phyloP scores from a whole-genome alignment of 2,113 vertebrate species.

The Lampris megalopsis region DNA sequence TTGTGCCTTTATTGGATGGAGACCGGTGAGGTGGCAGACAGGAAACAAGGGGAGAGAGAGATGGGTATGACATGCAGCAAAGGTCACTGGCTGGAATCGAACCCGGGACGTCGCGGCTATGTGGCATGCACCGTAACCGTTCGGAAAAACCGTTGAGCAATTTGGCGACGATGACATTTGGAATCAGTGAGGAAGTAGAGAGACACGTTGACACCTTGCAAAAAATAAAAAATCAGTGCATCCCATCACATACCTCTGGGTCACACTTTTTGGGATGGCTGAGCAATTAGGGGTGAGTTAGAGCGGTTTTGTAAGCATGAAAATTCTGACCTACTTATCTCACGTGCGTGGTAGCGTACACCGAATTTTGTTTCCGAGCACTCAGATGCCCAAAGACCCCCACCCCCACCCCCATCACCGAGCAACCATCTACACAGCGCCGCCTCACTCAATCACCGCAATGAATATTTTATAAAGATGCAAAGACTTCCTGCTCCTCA shows the following conservation, averaged over 20 bases:
- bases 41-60: no score
- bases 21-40: no score
- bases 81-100: no score
- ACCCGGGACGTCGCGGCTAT: no score
- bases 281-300: conserved; percentile 22
- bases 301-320: conserved; percentile 33
- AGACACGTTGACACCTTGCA: no score
- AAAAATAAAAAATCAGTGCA: conserved; percentile 12
- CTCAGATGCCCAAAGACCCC: conserved; percentile 69
- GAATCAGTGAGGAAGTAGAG: no score
- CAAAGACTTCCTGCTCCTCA: conserved; percentile 79
- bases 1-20: no score
- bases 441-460: conserved; percentile 70
- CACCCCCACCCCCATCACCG: conserved; percentile 59
- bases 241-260: conserved; percentile 47
- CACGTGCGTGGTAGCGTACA: conserved; percentile 59
- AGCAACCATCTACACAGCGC: conserved; percentile 70
- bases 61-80: no score
- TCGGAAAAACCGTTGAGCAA: no score
- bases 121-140: no score
- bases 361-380: conserved; percentile 50
- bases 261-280: conserved; percentile 11
- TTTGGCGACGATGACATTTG: no score
- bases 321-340: conserved; percentile 62
- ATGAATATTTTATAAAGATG: conserved; percentile 88